A percentile compares a stretch with the other conserved stretches of the same genome.
Conservation (phyloP, 2,888 invertebrate species). For the Meghimatium bilineatum region DNA sequence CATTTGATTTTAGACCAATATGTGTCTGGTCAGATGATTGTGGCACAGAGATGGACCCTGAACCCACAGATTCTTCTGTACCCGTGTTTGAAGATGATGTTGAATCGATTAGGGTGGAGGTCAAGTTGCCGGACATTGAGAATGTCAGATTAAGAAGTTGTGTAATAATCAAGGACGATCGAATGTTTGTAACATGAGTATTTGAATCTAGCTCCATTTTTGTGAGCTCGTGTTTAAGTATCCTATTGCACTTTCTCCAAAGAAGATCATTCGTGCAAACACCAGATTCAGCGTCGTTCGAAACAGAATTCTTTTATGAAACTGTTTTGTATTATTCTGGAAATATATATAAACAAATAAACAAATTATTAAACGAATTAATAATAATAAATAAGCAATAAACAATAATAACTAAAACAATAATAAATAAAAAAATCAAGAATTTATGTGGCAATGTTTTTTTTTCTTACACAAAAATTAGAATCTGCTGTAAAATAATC, state of each 20-base stretch:
- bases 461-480: no score
- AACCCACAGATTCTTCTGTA: not conserved
- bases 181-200: not conserved
- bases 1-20: not conserved
- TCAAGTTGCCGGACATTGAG: not conserved
- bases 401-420: no score
- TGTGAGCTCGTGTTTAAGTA: not conserved
- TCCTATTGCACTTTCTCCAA: not conserved
- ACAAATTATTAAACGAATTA: no score
- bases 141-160: not conserved
- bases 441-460: no score
- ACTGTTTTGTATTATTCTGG: not conserved
- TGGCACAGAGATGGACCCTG: not conserved
- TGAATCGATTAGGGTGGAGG: not conserved
- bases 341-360: no score
- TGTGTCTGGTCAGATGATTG: not conserved
- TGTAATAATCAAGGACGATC: not conserved
- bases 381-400: no score
- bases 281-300: not conserved
- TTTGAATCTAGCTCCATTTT: not conserved
- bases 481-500: no score
- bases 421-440: no score
- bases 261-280: not conserved
- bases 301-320: no score
- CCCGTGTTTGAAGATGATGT: no score